Percentiles rank a stretch among this genome's conserved stretches.
These are phyloP conservation scores for Julus scandinavius DNA, from an alignment of 2,888 invertebrate genomes.

Conservation along the genomic window DNA sequence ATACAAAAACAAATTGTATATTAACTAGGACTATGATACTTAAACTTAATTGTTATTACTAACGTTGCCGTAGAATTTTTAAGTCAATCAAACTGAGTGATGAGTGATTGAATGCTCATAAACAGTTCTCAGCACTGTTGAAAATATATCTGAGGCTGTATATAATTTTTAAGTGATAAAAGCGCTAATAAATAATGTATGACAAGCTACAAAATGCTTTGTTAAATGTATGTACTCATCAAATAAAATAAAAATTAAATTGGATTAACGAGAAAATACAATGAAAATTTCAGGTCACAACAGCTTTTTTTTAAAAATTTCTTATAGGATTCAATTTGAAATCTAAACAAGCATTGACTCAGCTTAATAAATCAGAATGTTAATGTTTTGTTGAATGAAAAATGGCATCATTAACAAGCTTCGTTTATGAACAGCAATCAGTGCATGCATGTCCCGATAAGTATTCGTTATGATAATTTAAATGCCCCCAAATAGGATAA, in stretches of 20 bases:
- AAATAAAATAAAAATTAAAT: background rate
- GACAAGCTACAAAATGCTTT: too few species aligned
- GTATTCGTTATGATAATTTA: constrained; percentile 7
- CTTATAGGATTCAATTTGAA: background rate
- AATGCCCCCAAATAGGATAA: background rate
- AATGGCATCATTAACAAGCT: background rate
- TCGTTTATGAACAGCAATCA: background rate
- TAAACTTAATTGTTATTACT: background rate
- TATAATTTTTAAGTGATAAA: background rate
- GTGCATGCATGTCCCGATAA: background rate
- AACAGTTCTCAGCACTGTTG: background rate
- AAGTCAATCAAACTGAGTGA: background rate
- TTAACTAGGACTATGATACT: background rate
- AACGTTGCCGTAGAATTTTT: background rate
- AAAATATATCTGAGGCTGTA: background rate
- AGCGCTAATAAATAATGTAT: background rate
- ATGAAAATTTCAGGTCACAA: background rate
- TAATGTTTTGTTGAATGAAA: background rate
- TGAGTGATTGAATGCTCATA: background rate
- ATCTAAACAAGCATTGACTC: background rate
- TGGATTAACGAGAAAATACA: background rate
- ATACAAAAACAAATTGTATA: background rate
- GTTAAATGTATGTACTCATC: background rate
- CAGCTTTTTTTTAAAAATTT: too few species aligned
- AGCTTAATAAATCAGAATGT: background rate